Base-by-base conservation (phyloP, 2,797 vertebrate species). In the Taenioides sp. region DNA sequence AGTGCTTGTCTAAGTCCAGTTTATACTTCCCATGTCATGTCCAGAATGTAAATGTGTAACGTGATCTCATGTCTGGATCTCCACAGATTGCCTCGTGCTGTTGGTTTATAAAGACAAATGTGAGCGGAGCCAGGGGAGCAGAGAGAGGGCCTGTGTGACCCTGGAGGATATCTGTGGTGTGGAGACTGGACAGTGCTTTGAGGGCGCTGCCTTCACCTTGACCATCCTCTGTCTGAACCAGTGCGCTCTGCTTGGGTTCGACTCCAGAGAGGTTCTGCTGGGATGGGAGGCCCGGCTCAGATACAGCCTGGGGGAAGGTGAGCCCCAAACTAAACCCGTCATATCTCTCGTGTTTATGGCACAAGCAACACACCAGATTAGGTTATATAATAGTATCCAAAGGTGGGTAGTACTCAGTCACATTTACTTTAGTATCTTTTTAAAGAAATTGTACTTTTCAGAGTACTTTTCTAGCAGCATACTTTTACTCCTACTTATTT, bases 101-200 rank as follows among this genome's bases (percentile, higher is more conserved):
- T 83, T 90, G 75, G 83, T 88, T 40, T 91, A 84, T 20, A 92
- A 90, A 76, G 90, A 92, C 85, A 91, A 91, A 80, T 85, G 92
- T 0, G 96, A 97, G 69, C 94, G 95, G 50, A 85, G 83, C 1
- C 94, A 94, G 77, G 95, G 96, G 63, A 91, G 92, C 54, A 95
- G 93, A 87, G 96, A 97, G 84, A 92, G 93, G 69, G 94, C 88
- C 91, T 94, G 95, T 49, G 67, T 98, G 85, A 96, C 93, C 57
- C 91, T 99, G 93, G 96, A 98, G 91, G 95, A 97, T 88, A 97
- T 98, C 92, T 99, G 97, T 2, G 98, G 97, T 37, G 91, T 99
- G 87, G 96, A 98, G 76, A 91, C 90, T 0, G 95, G 95, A 67
- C 94, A 94, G 70, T 91, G 92, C 67, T 94, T 93, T 0, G 97